Evolutionary conservation across 2,888 invertebrate genomes (phyloP), one percentile per base, ranked within the genome.

Genomic region (Tachina fera): DNA sequence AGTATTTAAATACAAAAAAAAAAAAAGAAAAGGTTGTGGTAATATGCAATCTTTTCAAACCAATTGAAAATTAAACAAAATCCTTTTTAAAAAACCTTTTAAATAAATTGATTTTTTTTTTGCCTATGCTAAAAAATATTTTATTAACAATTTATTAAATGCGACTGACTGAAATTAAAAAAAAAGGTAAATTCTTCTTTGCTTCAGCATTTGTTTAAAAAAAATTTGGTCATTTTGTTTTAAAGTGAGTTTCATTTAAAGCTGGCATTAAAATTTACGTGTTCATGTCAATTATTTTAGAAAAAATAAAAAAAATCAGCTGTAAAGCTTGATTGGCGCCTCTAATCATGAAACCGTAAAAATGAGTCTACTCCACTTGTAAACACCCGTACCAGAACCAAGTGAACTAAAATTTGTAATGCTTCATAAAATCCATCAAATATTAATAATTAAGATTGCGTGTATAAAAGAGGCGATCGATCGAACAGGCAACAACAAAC

Each of bases 391-490:
- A 45, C 22, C 4, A 65, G 13, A 41, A n/a, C n/a, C 53, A 19
- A 51, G 43, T 11, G 47, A 53, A 16, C 16, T 9, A 22, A 65
- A n/a, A 84, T 75, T 61, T 75, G 79, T 87, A 81, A 84, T 77
- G 87, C 82, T 87, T 86, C 82, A 85, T 77, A 82, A 84, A 87
- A 86, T 84, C 76, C 82, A 72, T 82, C 85, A 85, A 72, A 85
- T 74, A 68, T 82, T 80, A 76, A 86, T 83, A 86, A 85, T 85
- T 81, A 86, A 86, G 79, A 72, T 86, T 67, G 86, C 86, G 83
- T 86, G 86, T 19, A 49, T 72, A 60, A 72, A 83, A 61, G 71
- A 83, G 86, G 83, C 79, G 83, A 79, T 79, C 71, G 58, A 76
- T 76, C 75, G 77, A 19, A 77, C 67, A 77, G 58, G 31, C 71